Evolutionary conservation across 1,140 invertebrate species (phyloP), one percentile per base, ranked within the genome.

Genomic region (Psilanteris sp.): DNA sequence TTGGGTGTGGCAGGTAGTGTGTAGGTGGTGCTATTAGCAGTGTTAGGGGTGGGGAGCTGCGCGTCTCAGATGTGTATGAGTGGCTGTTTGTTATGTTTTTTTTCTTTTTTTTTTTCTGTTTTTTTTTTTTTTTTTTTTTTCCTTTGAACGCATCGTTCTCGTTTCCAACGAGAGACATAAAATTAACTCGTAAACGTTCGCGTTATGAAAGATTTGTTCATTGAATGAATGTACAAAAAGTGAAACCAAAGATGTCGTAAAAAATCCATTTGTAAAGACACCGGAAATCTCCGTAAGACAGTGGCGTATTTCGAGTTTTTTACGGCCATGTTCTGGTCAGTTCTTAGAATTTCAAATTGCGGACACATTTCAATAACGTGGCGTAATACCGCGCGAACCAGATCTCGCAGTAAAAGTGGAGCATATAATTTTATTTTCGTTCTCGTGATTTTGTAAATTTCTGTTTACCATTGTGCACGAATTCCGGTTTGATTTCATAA

Each of bases 191-290:
- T 57, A 54, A 43, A 44, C 13, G 43, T 57, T 52, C 43, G 57
- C 52, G 29, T 66, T 66, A 73, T 16, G 52, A 64, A 18, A 10
- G 32, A 73, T 73, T 73, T 66, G 70, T 73, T 52, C 52, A 22
- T 2, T 46, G 16, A 27, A 57, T 48, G 39, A 64, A 41, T 46
- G 32, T 16, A 39, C 11, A 50, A 72, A 68, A 64, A 48, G 48
- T 55, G 39, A 61, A 55, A 55, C 31, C 39, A 46, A 41, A 72
- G 44, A 9, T 10, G 52, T 27, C 46, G 20, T 59, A 52, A 61
- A 70, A 52, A 43, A 22, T n/a, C 5, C 1, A 41, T 68, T 59
- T 61, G 44, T 52, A 34, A 70, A 32, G 36, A 27, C 34, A 44
- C 44, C 20, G 54, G 54, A 61, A 70, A 37, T 31, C n/a, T 20